Conservation (phyloP, 2,113 vertebrate genomes). For the Puntigrus tetrazona region DNA sequence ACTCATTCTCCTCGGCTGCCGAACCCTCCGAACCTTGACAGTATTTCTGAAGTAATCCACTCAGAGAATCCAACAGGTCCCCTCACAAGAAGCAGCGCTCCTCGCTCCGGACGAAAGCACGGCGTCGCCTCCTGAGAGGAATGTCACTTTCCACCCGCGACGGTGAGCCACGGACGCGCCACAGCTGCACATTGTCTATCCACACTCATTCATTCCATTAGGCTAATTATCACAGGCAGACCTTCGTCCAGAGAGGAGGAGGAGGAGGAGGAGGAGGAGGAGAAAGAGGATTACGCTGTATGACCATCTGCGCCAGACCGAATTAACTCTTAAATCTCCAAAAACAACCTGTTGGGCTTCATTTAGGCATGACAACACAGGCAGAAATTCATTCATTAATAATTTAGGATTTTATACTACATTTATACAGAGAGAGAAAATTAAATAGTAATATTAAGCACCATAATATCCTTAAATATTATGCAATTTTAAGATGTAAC, state of each 20-base stretch:
- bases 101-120: background rate
- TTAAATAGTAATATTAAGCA: no score
- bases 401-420: no score
- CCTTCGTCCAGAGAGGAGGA: conserved; percentile 44
- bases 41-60: conserved; percentile 33
- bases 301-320: conserved; percentile 57
- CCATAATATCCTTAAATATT: no score
- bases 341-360: background rate
- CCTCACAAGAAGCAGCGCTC: conserved; percentile 11
- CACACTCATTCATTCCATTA: conserved; percentile 51
- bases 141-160: conserved; percentile 42
- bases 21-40: conserved; percentile 20
- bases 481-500: no score
- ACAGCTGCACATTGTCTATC: conserved; percentile 41
- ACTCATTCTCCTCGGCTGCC: conserved; percentile 22
- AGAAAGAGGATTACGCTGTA: conserved; percentile 63
- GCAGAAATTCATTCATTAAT: no score
- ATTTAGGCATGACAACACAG: background rate
- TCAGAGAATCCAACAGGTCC: conserved; percentile 39
- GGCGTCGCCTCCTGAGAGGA: conserved; percentile 4
- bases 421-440: no score
- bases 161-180: conserved; percentile 7
- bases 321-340: conserved; percentile 51
- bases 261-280: conserved; percentile 22
- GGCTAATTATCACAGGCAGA: conserved; percentile 52